Base-by-base conservation (phyloP, 1,140 invertebrate genomes). In the Caenorhabditis tropicalis region DNA sequence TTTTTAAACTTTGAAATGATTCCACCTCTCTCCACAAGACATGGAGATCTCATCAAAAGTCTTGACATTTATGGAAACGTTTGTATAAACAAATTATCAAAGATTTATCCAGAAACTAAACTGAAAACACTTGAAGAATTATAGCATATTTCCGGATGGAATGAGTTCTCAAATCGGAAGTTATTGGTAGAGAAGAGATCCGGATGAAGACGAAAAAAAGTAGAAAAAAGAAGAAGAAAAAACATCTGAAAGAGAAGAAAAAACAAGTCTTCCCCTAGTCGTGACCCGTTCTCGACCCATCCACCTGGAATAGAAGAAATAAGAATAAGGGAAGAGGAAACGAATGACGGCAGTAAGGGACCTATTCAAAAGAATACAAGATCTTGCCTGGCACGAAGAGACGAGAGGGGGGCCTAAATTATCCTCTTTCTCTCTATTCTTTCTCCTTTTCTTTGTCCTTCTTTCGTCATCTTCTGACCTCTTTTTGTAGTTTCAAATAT, bases 401-500 rank as follows among this genome's bases (percentile, higher is more conserved):
- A 10, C 7, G 9, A 15, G 24, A n/a, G 29, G 36, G 31, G 31
- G 65, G 43, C 65, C 65, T 36, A 74, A 74, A 74, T 74, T 74
- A 74, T 74, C 65, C 31, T 29, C 9, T 65, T 65, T 33, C 24
- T 12, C 65, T 74, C 29, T 74, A 43, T 36, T 46, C n/a, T 46
- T 58, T 58, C 27, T 29, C 27, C n/a, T 15, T 58, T 58, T 46
- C n/a, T 31, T 56, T 43, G 16, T 24, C 33, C 2, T 74, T 27
- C 36, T 74, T 16, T 46, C 65, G 65, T 74, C 36, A 74, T 74
- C 65, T 74, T 74, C 19, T 74, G 65, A 74, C 65, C 36, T 46
- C 31, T 19, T 19, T 51, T 51, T 51, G 7, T 9, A 10, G 19
- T 6, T 36, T 19, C 0, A 36, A 36, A 19, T 19, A 6, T 33